phyloP scores from a whole-genome alignment of 2,888 invertebrate genomes.

The Spodoptera picta region DNA sequence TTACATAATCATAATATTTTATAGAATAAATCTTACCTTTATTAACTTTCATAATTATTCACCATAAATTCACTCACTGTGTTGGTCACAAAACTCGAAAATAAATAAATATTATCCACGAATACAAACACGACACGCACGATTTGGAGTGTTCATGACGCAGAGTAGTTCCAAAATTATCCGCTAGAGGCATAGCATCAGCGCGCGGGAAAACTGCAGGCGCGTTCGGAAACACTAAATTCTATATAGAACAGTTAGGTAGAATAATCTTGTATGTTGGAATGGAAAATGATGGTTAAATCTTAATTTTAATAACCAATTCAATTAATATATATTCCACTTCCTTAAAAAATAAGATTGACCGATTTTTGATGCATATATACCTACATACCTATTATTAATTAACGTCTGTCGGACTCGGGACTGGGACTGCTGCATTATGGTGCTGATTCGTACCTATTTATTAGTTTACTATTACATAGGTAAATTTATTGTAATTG shows the following conservation, averaged over 20 bases:
- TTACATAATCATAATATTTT: conserved; percentile 76
- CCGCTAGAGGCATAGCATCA: conserved; percentile 64
- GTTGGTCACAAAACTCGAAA: conserved; percentile 54
- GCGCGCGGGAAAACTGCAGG: conserved; percentile 64
- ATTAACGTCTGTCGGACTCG: too few species aligned
- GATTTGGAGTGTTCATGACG: conserved; percentile 70
- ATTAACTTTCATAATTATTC: conserved; percentile 55
- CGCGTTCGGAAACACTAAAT: conserved; percentile 53
- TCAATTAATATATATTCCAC: too few species aligned
- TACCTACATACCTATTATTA: too few species aligned
- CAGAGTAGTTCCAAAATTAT: conserved; percentile 65
- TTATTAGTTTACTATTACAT: too few species aligned
- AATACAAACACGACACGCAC: conserved; percentile 76
- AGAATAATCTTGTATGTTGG: neutral
- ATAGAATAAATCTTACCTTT: conserved; percentile 71
- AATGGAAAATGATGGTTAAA: too few species aligned
- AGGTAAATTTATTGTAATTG: too few species aligned
- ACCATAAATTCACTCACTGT: conserved; percentile 54
- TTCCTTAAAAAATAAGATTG: too few species aligned
- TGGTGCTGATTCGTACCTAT: too few species aligned
- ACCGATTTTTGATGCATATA: too few species aligned
- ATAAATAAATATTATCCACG: conserved; percentile 65
- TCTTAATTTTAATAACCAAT: too few species aligned
- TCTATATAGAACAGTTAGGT: neutral
- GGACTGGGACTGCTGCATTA: too few species aligned